phyloP scores from a whole-genome alignment of 2,797 vertebrate genomes.

The Takifugu ocellatus region DNA sequence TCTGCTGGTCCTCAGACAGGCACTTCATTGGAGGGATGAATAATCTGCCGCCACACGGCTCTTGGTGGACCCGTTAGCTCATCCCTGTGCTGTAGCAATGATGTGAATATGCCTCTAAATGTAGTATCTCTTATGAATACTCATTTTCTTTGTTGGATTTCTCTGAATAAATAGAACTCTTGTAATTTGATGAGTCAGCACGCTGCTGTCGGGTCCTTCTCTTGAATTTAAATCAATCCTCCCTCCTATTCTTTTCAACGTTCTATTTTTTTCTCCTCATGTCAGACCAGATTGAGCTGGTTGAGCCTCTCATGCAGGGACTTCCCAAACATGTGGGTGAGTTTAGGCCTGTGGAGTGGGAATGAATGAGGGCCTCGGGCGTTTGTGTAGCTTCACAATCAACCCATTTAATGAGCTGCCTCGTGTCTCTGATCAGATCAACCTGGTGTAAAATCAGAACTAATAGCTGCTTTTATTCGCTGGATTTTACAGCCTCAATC shows the following conservation, averaged over 20 bases:
- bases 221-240: constrained; percentile 34
- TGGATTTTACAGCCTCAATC: too few species aligned
- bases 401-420: constrained; percentile 15
- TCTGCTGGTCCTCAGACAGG: too few species aligned
- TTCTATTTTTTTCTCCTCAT: constrained; percentile 40
- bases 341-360: constrained; percentile 40
- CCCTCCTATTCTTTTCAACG: constrained; percentile 71
- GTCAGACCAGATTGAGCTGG: constrained; percentile 62
- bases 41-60: too few species aligned
- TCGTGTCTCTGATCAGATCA: constrained; percentile 3
- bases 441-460: constrained; percentile 9
- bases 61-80: too few species aligned
- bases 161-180: neutral
- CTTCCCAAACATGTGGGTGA: constrained; percentile 59
- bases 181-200: constrained; percentile 1
- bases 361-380: constrained; percentile 17
- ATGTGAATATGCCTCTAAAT: too few species aligned
- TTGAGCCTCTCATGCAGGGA: constrained; percentile 59
- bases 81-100: too few species aligned
- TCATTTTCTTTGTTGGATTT: neutral
- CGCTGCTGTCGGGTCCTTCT: constrained; percentile 28
- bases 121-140: neutral
- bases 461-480: too few species aligned
- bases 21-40: too few species aligned
- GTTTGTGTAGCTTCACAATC: constrained; percentile 6